Percentiles rank a stretch among this genome's conserved stretches.
Evolutionary conservation across 2,888 invertebrate species (phyloP).

Genomic region (Leptodirus hochenwartii): DNA sequence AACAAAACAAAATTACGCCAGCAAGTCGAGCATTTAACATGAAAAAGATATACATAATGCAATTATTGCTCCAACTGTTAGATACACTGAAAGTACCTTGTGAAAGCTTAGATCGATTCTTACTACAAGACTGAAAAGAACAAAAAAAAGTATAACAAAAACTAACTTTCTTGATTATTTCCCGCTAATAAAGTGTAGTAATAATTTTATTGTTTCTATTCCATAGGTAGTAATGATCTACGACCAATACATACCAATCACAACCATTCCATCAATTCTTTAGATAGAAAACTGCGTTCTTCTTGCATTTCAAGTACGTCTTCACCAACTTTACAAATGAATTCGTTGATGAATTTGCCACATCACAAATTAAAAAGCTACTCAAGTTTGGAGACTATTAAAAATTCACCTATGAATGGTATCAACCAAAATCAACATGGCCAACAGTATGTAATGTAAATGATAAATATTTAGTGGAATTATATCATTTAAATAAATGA

Average conservation of each 20-base stretch:
- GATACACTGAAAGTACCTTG: too few species aligned
- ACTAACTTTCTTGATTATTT: too few species aligned
- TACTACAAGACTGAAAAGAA: too few species aligned
- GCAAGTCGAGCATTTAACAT: too few species aligned
- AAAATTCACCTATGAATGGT: constrained; percentile 24
- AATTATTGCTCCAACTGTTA: too few species aligned
- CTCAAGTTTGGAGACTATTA: constrained; percentile 30
- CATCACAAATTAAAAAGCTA: constrained; percentile 31
- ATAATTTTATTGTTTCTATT: constrained; percentile 5
- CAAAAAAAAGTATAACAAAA: too few species aligned
- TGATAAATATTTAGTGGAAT: too few species aligned
- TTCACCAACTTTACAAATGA: constrained; percentile 37
- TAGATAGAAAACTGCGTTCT: constrained; percentile 34
- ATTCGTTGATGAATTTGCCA: constrained; percentile 40
- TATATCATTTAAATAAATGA: too few species aligned
- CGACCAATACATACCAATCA: constrained; percentile 23
- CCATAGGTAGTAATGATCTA: constrained; percentile 34
- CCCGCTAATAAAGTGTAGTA: too few species aligned
- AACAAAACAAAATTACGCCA: too few species aligned
- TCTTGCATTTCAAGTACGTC: constrained; percentile 28
- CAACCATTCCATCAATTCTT: constrained; percentile 30
- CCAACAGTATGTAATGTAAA: background rate
- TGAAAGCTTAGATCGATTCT: too few species aligned
- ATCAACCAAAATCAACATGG: constrained; percentile 1
- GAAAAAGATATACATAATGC: too few species aligned